phyloP scores from a whole-genome alignment of 2,113 vertebrate species.

The Danionella cerebrum region DNA sequence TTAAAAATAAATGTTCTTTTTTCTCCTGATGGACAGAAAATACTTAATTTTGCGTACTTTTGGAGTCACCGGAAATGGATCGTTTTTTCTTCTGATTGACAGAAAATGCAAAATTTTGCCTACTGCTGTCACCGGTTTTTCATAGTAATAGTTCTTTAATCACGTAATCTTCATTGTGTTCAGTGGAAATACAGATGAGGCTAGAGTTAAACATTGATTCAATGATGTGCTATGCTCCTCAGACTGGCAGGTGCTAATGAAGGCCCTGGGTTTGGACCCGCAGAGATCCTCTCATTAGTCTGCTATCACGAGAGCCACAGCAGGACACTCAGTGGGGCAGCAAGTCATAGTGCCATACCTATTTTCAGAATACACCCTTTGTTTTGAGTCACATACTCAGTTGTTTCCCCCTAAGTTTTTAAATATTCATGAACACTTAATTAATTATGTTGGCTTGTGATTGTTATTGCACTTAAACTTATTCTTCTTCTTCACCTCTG shows the following conservation, averaged over 20 bases:
- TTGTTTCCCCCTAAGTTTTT: neutral
- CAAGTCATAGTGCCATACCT: neutral
- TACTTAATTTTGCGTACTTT: too few relatives aligned
- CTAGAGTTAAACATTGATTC: slow-evolving; percentile 31
- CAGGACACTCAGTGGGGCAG: neutral
- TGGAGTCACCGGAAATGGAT: too few relatives aligned
- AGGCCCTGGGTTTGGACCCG: slow-evolving; percentile 4
- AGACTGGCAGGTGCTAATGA: slow-evolving; percentile 33
- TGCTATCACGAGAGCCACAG: slow-evolving; percentile 26
- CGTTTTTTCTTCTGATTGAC: too few relatives aligned
- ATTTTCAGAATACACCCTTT: neutral
- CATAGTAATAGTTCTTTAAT: too few relatives aligned
- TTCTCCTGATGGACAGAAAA: too few relatives aligned
- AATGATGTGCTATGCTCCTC: slow-evolving; percentile 8
- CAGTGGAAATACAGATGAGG: neutral
- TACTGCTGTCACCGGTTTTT: too few relatives aligned
- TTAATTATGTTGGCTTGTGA: too few relatives aligned
- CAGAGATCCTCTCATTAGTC: slow-evolving; percentile 15
- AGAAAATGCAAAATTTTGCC: too few relatives aligned
- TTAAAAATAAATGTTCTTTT: too few relatives aligned
- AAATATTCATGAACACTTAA: neutral
- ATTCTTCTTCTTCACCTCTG: too few relatives aligned
- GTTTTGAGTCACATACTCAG: neutral
- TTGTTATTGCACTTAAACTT: too few relatives aligned
- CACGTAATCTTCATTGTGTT: too few relatives aligned